phyloP scores from a whole-genome alignment of 2,888 invertebrate species.

The Hirtodrosophila alboralis region DNA sequence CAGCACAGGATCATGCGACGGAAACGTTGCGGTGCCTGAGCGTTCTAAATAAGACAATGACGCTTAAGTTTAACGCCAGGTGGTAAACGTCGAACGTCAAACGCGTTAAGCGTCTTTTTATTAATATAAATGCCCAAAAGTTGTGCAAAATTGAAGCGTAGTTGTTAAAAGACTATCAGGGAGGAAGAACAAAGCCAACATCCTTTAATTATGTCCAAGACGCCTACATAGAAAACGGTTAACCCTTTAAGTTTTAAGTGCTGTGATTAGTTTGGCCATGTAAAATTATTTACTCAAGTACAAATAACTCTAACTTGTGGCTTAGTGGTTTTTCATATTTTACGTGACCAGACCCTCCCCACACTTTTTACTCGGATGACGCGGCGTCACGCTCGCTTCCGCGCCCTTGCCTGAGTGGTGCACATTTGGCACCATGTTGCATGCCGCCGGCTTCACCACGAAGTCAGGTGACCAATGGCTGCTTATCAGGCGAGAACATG shows the following conservation, averaged over 20 bases:
- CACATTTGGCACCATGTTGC: slow-evolving; percentile 66
- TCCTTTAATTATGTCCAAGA: slow-evolving; percentile 27
- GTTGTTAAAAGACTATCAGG: background rate
- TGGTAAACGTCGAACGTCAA: slow-evolving; percentile 25
- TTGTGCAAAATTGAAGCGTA: slow-evolving; percentile 21
- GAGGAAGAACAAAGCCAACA: slow-evolving; percentile 15
- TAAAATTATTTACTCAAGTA: slow-evolving; percentile 69
- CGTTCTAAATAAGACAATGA: slow-evolving; percentile 59
- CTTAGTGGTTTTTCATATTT: slow-evolving; percentile 63
- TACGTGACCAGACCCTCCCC: slow-evolving; percentile 21
- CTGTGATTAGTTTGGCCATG: slow-evolving; percentile 33
- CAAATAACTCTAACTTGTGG: slow-evolving; percentile 64
- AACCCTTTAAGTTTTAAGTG: slow-evolving; percentile 29
- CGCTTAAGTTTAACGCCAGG: slow-evolving; percentile 18
- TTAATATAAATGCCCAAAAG: slow-evolving; percentile 68
- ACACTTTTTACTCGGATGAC: slow-evolving; percentile 6
- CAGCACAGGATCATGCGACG: slow-evolving; percentile 41
- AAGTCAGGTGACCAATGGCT: slow-evolving; percentile 71
- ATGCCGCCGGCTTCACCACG: slow-evolving; percentile 39
- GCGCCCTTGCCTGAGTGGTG: slow-evolving; percentile 64
- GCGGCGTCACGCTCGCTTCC: slow-evolving; percentile 68
- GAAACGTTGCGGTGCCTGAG: slow-evolving; percentile 40
- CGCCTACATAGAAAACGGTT: slow-evolving; percentile 18
- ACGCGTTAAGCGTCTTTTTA: slow-evolving; percentile 68
- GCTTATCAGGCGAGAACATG: slow-evolving; percentile 82